Percentiles rank a stretch among this genome's conserved stretches.
Evolutionary conservation across 2,113 vertebrate species (phyloP).

Genomic region (Prolemur simus): DNA sequence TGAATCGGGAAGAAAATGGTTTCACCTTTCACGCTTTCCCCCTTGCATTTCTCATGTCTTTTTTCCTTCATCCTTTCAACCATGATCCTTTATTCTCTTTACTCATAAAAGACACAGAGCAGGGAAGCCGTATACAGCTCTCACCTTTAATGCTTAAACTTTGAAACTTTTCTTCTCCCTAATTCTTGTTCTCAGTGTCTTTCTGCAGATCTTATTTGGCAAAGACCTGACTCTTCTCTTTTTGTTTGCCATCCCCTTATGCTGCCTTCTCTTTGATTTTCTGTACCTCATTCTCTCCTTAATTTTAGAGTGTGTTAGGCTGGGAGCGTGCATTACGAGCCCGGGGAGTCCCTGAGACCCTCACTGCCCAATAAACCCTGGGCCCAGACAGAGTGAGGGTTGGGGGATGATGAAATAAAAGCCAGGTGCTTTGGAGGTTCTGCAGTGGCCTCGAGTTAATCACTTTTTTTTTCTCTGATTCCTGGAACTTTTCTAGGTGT

Average conservation of each 20-base stretch:
- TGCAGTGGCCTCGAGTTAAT: neutral
- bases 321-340: neutral
- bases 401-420: conserved; percentile 43
- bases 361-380: neutral
- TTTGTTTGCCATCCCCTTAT: neutral
- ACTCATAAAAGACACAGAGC: conserved; percentile 37
- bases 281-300: neutral
- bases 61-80: neutral
- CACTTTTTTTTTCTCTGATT: neutral
- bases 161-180: neutral
- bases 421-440: neutral
- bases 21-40: neutral
- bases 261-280: conserved; percentile 14
- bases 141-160: neutral
- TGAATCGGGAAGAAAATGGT: conserved; percentile 64
- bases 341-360: neutral
- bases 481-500: conserved; percentile 83
- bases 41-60: neutral
- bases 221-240: neutral
- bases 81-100: conserved; percentile 58
- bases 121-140: neutral
- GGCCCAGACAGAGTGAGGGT: conserved; percentile 55
- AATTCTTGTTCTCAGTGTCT: neutral
- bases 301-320: conserved; percentile 22
- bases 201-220: conserved; percentile 23